These are phyloP conservation scores for Thomomys bottae DNA, from an alignment of 2,113 vertebrate genomes.

Conservation along the genomic window DNA sequence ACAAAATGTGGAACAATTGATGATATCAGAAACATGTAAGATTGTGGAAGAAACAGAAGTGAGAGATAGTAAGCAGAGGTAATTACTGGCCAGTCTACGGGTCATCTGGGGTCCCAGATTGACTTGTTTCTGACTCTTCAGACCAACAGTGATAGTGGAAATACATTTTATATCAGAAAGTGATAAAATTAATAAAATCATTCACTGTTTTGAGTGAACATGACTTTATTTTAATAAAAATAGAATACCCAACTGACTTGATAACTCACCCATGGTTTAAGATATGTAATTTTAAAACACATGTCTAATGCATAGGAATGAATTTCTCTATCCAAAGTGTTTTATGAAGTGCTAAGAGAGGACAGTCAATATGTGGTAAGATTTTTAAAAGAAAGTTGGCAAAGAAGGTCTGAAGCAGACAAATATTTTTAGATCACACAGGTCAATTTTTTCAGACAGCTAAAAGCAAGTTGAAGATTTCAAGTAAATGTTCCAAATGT, in stretches of 20 bases:
- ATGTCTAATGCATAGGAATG: background rate
- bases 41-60: background rate
- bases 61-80: background rate
- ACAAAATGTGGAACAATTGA: slow-evolving; percentile 28
- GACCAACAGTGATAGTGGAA: background rate
- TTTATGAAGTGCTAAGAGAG: background rate
- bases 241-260: background rate
- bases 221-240: background rate
- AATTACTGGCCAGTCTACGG: background rate
- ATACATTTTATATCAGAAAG: background rate
- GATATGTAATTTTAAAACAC: background rate
- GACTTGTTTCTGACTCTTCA: background rate
- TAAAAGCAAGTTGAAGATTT: background rate
- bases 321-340: background rate
- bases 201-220: background rate
- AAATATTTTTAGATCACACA: slow-evolving; percentile 41
- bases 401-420: background rate
- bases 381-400: slow-evolving; percentile 22
- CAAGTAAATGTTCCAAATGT: background rate
- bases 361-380: background rate
- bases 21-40: background rate
- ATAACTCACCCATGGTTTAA: background rate
- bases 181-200: background rate
- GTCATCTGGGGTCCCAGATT: background rate
- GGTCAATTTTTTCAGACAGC: slow-evolving; percentile 26